Percentiles rank a stretch among this genome's conserved stretches.
These are phyloP conservation scores for Sinelater perroti DNA, from an alignment of 2,888 invertebrate species.

Conservation along the genomic window DNA sequence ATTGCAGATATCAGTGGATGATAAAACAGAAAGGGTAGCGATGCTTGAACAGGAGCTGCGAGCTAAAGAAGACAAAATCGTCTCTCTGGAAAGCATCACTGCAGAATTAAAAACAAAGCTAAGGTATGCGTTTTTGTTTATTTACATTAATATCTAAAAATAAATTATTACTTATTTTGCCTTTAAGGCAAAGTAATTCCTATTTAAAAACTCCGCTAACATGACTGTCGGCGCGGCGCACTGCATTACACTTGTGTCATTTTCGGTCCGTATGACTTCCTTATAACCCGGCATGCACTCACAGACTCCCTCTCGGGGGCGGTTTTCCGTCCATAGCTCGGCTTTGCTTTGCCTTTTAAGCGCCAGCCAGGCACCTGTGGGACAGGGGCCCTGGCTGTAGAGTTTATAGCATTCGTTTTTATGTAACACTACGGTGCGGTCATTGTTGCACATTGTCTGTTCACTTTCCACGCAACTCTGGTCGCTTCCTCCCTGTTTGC, in stretches of 20 bases:
- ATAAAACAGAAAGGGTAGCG: conserved; percentile 75
- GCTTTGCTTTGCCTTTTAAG: conserved; percentile 62
- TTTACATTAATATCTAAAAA: neutral
- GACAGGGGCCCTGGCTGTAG: conserved; percentile 81
- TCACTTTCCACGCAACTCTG: conserved; percentile 42
- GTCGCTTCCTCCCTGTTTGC: conserved; percentile 57
- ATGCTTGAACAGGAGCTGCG: conserved; percentile 72
- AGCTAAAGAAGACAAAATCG: conserved; percentile 66
- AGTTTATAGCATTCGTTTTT: conserved; percentile 78
- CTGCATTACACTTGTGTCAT: conserved; percentile 54
- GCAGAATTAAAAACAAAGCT: conserved; percentile 67
- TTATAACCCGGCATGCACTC: conserved; percentile 76
- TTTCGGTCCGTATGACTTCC: conserved; percentile 55
- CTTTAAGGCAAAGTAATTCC: conserved; percentile 51
- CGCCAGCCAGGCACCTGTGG: conserved; percentile 74
- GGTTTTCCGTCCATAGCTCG: conserved; percentile 47
- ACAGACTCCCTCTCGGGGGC: conserved; percentile 52
- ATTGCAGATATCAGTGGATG: conserved; percentile 71
- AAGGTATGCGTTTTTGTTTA: conserved; percentile 55
- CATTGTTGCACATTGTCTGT: conserved; percentile 46
- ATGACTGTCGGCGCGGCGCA: conserved; percentile 72
- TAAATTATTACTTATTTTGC: conserved; percentile 3
- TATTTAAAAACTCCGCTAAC: conserved; percentile 72
- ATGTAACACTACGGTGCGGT: conserved; percentile 69
- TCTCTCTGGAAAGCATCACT: conserved; percentile 65